phyloP scores from a whole-genome alignment of 2,888 invertebrate species.

The Tachina lurida region DNA sequence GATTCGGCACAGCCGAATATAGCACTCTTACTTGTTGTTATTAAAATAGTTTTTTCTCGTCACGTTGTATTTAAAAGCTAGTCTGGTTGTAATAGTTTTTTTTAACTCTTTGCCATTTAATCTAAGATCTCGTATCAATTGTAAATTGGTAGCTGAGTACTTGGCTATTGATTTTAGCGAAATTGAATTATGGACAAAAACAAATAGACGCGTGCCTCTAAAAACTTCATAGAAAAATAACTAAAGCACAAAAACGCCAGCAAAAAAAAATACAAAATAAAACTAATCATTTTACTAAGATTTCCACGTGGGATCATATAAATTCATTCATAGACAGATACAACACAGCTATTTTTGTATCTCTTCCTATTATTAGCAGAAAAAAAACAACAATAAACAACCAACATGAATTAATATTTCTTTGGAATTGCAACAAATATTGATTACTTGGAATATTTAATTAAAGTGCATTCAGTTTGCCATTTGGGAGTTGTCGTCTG shows the following conservation, averaged over 20 bases:
- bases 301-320: slow-evolving; percentile 56
- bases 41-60: not conserved
- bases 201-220: slow-evolving; percentile 62
- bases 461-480: slow-evolving; percentile 3
- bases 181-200: slow-evolving; percentile 23
- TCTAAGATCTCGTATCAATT: slow-evolving; percentile 54
- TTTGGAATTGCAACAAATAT: slow-evolving; percentile 13
- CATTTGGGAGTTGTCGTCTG: not conserved
- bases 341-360: slow-evolving; percentile 9
- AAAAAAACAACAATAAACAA: slow-evolving; percentile 21
- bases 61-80: not conserved
- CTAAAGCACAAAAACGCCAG: not conserved
- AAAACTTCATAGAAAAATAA: slow-evolving; percentile 29
- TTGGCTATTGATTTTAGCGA: slow-evolving; percentile 41
- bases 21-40: too few species aligned
- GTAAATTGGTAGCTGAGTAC: slow-evolving; percentile 53
- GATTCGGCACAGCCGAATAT: too few species aligned
- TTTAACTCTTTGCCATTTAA: slow-evolving; percentile 30
- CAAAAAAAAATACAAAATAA: not conserved
- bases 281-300: slow-evolving; percentile 23
- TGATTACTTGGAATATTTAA: slow-evolving; percentile 41
- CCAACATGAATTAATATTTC: slow-evolving; percentile 1
- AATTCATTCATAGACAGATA: slow-evolving; percentile 36
- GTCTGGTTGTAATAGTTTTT: slow-evolving; percentile 14
- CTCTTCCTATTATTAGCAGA: slow-evolving; percentile 36